Conservation (phyloP, 2,113 vertebrate genomes). For the Gnathonemus echidnorhynchus region DNA sequence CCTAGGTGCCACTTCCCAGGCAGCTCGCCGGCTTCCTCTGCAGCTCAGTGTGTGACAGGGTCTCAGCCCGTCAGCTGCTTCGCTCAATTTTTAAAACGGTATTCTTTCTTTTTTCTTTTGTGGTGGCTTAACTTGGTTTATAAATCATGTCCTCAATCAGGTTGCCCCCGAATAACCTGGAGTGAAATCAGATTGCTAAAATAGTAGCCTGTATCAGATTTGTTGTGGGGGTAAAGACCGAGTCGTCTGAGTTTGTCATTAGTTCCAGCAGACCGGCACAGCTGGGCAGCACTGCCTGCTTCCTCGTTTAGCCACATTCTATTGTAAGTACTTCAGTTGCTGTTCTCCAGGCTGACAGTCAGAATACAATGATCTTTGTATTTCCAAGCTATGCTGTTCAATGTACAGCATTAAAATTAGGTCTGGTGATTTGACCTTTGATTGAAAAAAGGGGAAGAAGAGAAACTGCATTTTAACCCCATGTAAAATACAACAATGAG, state of each 20-base stretch:
- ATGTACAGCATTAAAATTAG: not conserved
- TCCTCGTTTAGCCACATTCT: not conserved
- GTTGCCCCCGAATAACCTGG: not conserved
- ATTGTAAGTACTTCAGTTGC: not conserved
- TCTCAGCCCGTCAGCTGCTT: not conserved
- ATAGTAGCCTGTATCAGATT: not conserved
- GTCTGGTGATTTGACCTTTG: not conserved
- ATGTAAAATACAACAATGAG: not conserved
- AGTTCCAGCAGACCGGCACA: conserved; percentile 21
- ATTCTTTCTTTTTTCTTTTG: conserved; percentile 7
- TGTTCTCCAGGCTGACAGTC: not conserved
- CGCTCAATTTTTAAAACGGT: not conserved
- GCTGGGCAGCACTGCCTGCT: conserved; percentile 13
- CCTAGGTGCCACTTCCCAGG: not conserved
- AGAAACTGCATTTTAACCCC: not conserved
- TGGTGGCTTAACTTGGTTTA: not conserved
- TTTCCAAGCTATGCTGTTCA: not conserved
- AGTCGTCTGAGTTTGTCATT: not conserved
- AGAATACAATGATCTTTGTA: not conserved
- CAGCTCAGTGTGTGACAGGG: not conserved
- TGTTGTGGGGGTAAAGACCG: not conserved
- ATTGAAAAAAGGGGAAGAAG: not conserved
- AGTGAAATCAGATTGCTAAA: not conserved
- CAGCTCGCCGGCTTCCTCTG: too few species aligned
- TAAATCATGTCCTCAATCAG: not conserved